phyloP scores from a whole-genome alignment of 2,888 invertebrate genomes.

The Dasypolia templi region DNA sequence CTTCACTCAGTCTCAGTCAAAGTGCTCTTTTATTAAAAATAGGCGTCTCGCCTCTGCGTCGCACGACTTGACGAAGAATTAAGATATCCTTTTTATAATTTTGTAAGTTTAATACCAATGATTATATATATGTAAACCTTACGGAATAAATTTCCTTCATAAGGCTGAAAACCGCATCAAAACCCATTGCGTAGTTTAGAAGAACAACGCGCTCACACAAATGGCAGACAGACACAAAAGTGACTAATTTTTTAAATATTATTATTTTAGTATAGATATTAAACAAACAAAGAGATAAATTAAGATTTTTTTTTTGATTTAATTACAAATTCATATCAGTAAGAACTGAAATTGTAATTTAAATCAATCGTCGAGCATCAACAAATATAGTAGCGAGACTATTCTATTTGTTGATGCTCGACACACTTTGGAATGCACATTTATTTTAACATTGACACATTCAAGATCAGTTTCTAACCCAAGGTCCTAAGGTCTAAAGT shows the following conservation, averaged over 20 bases:
- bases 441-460: not conserved
- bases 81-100: not conserved
- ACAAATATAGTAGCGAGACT: constrained; percentile 22
- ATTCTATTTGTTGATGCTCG: no score
- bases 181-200: not conserved
- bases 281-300: not conserved
- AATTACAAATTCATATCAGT: constrained; percentile 10
- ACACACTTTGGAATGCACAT: constrained; percentile 7
- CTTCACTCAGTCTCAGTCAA: not conserved
- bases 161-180: not conserved
- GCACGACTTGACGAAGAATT: not conserved
- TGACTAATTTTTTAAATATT: no score
- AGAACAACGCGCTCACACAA: not conserved
- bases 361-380: constrained; percentile 35
- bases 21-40: not conserved
- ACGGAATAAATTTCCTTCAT: not conserved
- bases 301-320: not conserved
- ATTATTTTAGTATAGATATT: no score
- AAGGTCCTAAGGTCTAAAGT: constrained; percentile 10
- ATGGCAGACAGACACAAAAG: not conserved
- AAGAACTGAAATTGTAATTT: constrained; percentile 8
- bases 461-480: constrained; percentile 15
- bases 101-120: not conserved
- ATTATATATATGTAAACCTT: not conserved
- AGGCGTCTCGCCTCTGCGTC: no score